phyloP scores from a whole-genome alignment of 2,113 vertebrate genomes.

The Channa argus region DNA sequence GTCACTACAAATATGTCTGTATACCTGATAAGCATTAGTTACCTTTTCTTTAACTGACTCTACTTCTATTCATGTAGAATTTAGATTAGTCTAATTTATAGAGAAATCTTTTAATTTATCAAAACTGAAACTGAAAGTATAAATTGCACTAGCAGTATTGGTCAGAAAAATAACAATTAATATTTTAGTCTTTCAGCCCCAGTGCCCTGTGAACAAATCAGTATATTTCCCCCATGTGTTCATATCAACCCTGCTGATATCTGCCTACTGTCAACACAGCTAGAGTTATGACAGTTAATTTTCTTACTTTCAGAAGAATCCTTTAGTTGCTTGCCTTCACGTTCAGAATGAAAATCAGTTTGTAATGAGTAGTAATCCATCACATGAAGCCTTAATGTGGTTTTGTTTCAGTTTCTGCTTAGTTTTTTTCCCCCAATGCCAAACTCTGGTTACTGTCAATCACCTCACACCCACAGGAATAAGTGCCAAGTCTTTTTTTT shows the following conservation, averaged over 20 bases:
- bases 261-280: neutral
- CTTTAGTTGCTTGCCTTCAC: neutral
- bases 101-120: no score
- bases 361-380: conserved; percentile 29
- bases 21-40: no score
- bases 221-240: neutral
- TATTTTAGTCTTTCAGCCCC: neutral
- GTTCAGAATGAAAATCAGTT: conserved; percentile 5
- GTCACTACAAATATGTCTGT: no score
- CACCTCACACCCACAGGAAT: conserved; percentile 13
- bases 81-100: no score
- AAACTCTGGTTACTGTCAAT: conserved; percentile 47
- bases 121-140: neutral
- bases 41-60: neutral
- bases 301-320: neutral
- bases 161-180: neutral
- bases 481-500: conserved; percentile 20
- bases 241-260: neutral
- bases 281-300: neutral
- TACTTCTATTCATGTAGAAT: no score
- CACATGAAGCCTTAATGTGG: conserved; percentile 24
- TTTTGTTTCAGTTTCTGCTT: conserved; percentile 33
- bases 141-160: neutral
- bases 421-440: neutral
- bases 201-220: neutral